Conservation (phyloP, 23 tunicate species). For the Styela plicata region DNA sequence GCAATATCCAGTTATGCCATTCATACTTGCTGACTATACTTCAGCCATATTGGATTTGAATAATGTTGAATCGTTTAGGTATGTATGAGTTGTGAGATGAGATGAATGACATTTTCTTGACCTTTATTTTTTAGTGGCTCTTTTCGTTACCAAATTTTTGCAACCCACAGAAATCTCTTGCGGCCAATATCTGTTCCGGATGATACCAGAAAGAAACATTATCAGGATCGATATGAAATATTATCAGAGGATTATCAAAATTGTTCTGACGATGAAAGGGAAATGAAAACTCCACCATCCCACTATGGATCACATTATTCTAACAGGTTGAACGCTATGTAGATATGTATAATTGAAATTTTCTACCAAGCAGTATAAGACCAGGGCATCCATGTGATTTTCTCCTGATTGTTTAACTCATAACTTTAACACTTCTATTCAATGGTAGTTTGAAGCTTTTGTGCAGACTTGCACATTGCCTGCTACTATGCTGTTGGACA, state of each 20-base stretch:
- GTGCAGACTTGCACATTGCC: too few species aligned
- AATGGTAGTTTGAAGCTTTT: too few species aligned
- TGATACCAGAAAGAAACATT: slow-evolving; percentile 60
- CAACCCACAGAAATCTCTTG: slow-evolving; percentile 36
- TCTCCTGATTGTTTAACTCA: too few species aligned
- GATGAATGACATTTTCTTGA: too few species aligned
- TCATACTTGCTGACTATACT: slow-evolving; percentile 82
- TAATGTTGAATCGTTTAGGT: slow-evolving; percentile 50
- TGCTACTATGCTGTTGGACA: too few species aligned
- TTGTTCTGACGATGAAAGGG: slow-evolving; percentile 75
- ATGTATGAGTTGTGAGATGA: not conserved
- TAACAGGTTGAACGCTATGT: too few species aligned
- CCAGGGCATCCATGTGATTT: too few species aligned
- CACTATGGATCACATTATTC: slow-evolving; percentile 99
- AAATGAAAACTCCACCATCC: slow-evolving; percentile 82
- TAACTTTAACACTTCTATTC: too few species aligned
- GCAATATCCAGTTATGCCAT: slow-evolving; percentile 99
- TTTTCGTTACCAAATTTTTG: too few species aligned
- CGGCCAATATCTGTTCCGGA: slow-evolving; percentile 92
- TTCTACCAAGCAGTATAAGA: too few species aligned
- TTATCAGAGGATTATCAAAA: slow-evolving; percentile 90
- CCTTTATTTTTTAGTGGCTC: too few species aligned
- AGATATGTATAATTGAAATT: too few species aligned
- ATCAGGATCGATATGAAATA: slow-evolving; percentile 75
- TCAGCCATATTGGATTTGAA: slow-evolving; percentile 70